Evolutionary conservation across 2,888 invertebrate species (phyloP), one percentile per base, ranked within the genome.

Genomic region (Uloborus plumipes): DNA sequence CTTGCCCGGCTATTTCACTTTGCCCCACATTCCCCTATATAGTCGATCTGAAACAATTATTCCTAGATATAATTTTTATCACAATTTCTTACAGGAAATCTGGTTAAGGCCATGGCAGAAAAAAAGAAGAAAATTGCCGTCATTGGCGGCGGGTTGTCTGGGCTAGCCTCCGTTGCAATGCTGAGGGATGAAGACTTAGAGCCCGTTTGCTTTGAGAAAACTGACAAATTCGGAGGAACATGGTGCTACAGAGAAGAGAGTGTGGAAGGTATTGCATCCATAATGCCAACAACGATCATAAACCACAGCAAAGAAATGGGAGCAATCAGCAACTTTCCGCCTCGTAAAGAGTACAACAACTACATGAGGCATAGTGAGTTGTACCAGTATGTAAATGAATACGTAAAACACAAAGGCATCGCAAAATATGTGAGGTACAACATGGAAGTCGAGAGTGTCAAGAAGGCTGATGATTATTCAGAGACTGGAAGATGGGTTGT

Each of bases 261-360:
- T 53, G 53, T 72, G 20, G 65, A 80, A 58, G 86, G 85, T 66
- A 86, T 87, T 53, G 86, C 86, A 0, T 88, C 87, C 7, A 88
- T 88, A 15, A 88, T 88, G 87, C 87, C 88, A 58, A 85, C 86
- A n/a, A 88, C 89, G 0, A 85, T 88, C 14, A 88, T 88, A 82
- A 89, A 89, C 85, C 87, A 88, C 4, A 88, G 88, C 74, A 89
- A 89, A 85, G 88, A 88, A 84, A 86, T 88, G 86, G 87, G 86
- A n/a, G 87, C 88, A 7, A 88, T 88, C 85, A 88, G 88, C 73
- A 88, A 91, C 86, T 91, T 90, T 85, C 90, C 90, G 2, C 88
- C 89, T 3, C 80, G 74, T 15, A 69, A 87, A 58, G 86, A 89
- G 26, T 89, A 87, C 81, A 88, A 90, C n/a, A 89, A 89, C 75